Evolutionary conservation across 2,797 vertebrate genomes (phyloP).

Genomic region (Eupleurogrammus muticus): DNA sequence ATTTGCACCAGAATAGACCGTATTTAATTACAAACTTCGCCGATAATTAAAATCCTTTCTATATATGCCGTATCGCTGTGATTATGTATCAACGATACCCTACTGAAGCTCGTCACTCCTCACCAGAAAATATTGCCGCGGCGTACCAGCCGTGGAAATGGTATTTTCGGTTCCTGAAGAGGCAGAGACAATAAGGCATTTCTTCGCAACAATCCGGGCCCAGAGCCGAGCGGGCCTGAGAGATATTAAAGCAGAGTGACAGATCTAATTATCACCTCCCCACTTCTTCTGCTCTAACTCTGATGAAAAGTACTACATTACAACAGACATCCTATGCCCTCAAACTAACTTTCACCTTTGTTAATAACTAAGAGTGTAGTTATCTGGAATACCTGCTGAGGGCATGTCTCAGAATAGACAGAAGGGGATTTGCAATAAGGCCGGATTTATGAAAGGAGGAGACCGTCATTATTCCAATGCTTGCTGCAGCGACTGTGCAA

Average conservation of each 20-base stretch:
- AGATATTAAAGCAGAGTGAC: conserved; percentile 79
- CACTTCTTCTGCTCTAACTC: conserved; percentile 51
- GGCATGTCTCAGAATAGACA: conserved; percentile 64
- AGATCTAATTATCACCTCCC: conserved; percentile 81
- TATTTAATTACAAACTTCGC: background rate
- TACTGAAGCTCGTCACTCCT: conserved; percentile 59
- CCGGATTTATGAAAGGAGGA: conserved; percentile 59
- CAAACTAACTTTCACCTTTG: conserved; percentile 75
- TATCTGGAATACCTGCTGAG: conserved; percentile 69
- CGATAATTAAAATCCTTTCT: conserved; percentile 29
- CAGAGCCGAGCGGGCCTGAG: conserved; percentile 35
- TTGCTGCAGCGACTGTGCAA: conserved; percentile 47
- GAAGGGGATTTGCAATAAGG: conserved; percentile 66
- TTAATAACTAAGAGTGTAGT: conserved; percentile 70
- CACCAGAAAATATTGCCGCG: conserved; percentile 62
- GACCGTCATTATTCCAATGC: conserved; percentile 55
- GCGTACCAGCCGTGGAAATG: conserved; percentile 29
- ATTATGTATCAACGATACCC: background rate
- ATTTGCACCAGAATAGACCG: background rate
- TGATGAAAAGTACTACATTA: conserved; percentile 72
- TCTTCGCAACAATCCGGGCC: conserved; percentile 66
- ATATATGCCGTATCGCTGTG: background rate
- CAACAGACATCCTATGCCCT: conserved; percentile 64
- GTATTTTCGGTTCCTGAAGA: conserved; percentile 45
- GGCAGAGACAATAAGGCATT: conserved; percentile 66